Conservation (phyloP, 2,113 vertebrate genomes). For the Hippocampus comes region DNA sequence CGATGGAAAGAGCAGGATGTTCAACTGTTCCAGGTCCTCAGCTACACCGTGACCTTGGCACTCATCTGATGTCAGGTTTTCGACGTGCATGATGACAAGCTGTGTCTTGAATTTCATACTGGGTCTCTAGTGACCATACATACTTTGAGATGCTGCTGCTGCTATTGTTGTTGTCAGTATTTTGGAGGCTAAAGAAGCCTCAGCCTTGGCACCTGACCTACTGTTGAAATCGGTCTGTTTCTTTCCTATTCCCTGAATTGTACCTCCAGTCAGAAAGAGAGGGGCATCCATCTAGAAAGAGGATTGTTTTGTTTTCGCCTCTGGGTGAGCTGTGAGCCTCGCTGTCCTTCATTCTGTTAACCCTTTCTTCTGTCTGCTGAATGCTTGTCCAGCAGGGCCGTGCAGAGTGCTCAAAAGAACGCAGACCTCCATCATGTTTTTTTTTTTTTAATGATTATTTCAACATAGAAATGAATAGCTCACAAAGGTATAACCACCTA, state of each 20-base stretch:
- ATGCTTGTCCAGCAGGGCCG: constrained; percentile 59
- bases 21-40: constrained; percentile 36
- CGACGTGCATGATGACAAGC: constrained; percentile 45
- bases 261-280: constrained; percentile 29
- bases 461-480: too few species aligned
- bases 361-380: constrained; percentile 29
- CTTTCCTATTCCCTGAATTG: constrained; percentile 20
- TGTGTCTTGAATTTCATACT: constrained; percentile 34
- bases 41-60: constrained; percentile 48
- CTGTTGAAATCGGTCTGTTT: constrained; percentile 45
- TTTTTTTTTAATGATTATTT: too few species aligned
- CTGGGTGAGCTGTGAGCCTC: constrained; percentile 22
- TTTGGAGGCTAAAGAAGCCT: constrained; percentile 4
- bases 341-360: constrained; percentile 17
- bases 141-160: constrained; percentile 20
- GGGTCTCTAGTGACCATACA: constrained; percentile 36
- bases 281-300: constrained; percentile 29
- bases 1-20: constrained; percentile 28
- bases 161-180: constrained; percentile 11
- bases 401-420: background rate
- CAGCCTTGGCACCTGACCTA: constrained; percentile 33
- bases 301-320: constrained; percentile 41
- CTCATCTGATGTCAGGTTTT: constrained; percentile 45
- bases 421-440: too few species aligned
- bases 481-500: background rate